These are phyloP conservation scores for Papilio machaon DNA, from an alignment of 1,140 invertebrate genomes.

Conservation along the genomic window DNA sequence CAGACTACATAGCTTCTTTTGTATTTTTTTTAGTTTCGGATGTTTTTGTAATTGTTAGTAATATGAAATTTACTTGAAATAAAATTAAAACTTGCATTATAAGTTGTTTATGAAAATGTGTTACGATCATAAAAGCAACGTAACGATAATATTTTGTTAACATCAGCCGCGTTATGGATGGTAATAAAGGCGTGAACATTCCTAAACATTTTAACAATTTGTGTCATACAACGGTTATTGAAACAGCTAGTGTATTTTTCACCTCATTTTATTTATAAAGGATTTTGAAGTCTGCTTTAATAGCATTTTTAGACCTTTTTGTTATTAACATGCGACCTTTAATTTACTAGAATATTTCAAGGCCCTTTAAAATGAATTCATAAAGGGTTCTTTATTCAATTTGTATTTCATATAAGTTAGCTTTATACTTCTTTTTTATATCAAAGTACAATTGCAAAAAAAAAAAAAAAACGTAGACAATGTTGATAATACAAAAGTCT, in stretches of 20 bases:
- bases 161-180: constrained; percentile 3
- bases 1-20: background rate
- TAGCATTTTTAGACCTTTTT: too few relatives aligned
- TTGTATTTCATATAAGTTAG: background rate
- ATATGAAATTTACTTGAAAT: background rate
- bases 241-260: background rate
- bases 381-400: background rate
- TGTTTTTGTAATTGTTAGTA: background rate
- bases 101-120: background rate
- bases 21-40: background rate
- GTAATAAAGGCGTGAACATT: constrained; percentile 1
- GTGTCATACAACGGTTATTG: background rate
- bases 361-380: background rate
- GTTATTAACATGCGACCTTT: background rate
- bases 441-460: background rate
- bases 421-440: background rate
- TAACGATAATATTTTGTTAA: constrained; percentile 20
- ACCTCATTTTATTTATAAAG: background rate
- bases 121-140: background rate
- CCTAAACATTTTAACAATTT: constrained; percentile 6
- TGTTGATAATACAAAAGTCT: background rate
- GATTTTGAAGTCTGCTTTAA: too few relatives aligned
- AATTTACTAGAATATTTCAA: background rate
- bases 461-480: background rate
- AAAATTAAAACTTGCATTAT: background rate